These are phyloP conservation scores for Apamea monoglypha DNA, from an alignment of 2,888 invertebrate species.

Conservation along the genomic window DNA sequence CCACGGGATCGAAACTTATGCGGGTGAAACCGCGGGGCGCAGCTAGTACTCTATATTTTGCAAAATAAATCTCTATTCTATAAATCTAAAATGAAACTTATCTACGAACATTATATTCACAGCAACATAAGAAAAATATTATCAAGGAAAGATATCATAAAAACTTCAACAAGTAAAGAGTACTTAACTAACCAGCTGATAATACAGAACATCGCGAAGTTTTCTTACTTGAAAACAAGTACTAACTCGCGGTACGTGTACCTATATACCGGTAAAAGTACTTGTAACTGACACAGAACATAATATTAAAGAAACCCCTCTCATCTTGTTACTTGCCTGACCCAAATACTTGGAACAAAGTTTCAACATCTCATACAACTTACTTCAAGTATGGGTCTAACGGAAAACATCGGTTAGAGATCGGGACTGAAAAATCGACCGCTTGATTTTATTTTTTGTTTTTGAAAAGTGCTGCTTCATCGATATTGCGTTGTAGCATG, in stretches of 20 bases:
- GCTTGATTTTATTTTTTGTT: neutral
- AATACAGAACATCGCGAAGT: slow-evolving; percentile 37
- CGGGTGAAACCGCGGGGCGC: no score
- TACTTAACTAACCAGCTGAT: slow-evolving; percentile 24
- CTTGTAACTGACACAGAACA: slow-evolving; percentile 55
- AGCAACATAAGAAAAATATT: slow-evolving; percentile 6
- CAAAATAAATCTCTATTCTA: neutral
- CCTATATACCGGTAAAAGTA: slow-evolving; percentile 36
- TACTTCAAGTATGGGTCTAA: slow-evolving; percentile 48
- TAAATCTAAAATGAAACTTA: neutral
- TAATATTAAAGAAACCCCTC: slow-evolving; percentile 63
- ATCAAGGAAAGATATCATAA: slow-evolving; percentile 7
- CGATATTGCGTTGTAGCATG: neutral
- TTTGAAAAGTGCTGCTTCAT: neutral
- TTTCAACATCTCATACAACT: slow-evolving; percentile 61
- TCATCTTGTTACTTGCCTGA: slow-evolving; percentile 50
- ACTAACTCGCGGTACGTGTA: slow-evolving; percentile 31
- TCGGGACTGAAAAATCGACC: slow-evolving; percentile 36
- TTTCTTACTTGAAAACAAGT: slow-evolving; percentile 32
- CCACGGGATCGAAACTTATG: no score
- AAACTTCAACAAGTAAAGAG: slow-evolving; percentile 38
- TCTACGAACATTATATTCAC: neutral
- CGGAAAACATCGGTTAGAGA: slow-evolving; percentile 44
- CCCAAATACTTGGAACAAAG: slow-evolving; percentile 61
- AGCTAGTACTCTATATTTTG: neutral